These are phyloP conservation scores for Drosophila mimica DNA, from an alignment of 2,888 invertebrate species.

Conservation along the genomic window DNA sequence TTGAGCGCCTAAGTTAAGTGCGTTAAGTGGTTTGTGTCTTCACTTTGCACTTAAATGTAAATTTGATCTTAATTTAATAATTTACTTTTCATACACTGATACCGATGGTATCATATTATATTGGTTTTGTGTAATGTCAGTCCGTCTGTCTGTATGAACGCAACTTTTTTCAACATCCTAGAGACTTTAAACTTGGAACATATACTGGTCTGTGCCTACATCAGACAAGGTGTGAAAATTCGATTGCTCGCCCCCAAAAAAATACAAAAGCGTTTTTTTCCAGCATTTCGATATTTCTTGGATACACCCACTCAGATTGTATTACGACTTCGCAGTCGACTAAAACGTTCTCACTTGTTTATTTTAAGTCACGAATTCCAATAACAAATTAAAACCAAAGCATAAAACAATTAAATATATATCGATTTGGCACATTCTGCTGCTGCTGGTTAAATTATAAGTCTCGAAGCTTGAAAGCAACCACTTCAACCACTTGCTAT, in stretches of 20 bases:
- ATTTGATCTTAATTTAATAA: not conserved
- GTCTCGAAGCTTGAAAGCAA: not conserved
- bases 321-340: not conserved
- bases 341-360: not conserved
- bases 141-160: too few relatives aligned
- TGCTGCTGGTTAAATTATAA: not conserved
- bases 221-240: too few relatives aligned
- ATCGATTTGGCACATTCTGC: conserved; percentile 1
- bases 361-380: not conserved
- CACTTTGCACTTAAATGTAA: not conserved
- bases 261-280: too few relatives aligned
- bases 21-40: conserved; percentile 17
- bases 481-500: conserved; percentile 14
- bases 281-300: too few relatives aligned
- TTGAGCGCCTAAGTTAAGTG: not conserved
- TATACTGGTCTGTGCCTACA: too few relatives aligned
- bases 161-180: too few relatives aligned
- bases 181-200: too few relatives aligned
- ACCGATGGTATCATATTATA: too few relatives aligned
- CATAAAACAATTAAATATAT: conserved; percentile 2
- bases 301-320: not conserved
- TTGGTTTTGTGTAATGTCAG: too few relatives aligned
- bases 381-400: not conserved
- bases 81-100: not conserved
- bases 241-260: too few relatives aligned